Percentiles rank a stretch among this genome's conserved stretches.
These are phyloP conservation scores for Clupea harengus DNA, from an alignment of 2,113 vertebrate species.

Conservation along the genomic window DNA sequence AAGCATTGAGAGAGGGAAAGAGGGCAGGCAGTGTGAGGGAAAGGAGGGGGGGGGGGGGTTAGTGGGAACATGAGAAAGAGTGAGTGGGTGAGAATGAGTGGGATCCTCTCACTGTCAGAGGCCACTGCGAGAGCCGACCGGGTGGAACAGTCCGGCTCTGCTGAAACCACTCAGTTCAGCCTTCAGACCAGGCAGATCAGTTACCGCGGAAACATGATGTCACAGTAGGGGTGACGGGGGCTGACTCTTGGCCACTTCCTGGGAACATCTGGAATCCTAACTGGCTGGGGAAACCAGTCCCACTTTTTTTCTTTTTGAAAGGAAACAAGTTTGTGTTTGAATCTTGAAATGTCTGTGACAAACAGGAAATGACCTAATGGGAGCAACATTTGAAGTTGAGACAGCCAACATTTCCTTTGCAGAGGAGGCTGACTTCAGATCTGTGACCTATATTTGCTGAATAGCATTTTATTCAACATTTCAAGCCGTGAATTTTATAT, in stretches of 20 bases:
- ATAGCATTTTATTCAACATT: not conserved
- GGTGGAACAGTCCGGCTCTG: not conserved
- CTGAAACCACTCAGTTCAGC: not conserved
- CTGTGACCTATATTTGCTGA: constrained; percentile 7
- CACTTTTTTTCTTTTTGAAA: constrained; percentile 32
- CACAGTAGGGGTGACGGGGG: not conserved
- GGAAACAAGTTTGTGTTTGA: constrained; percentile 49
- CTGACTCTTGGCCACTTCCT: constrained; percentile 22
- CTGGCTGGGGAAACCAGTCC: not conserved
- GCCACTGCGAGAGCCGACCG: not conserved
- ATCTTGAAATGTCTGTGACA: constrained; percentile 11
- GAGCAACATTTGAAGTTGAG: constrained; percentile 44
- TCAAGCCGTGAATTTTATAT: not conserved
- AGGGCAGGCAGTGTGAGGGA: not conserved
- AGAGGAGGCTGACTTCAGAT: not conserved
- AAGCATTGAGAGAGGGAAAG: not conserved
- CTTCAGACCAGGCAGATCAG: not conserved
- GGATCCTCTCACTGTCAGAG: not conserved
- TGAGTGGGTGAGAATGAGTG: constrained; percentile 1
- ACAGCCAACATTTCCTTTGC: not conserved
- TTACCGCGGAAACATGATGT: not conserved
- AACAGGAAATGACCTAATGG: constrained; percentile 52
- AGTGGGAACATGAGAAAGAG: not conserved
- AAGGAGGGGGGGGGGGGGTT: not conserved
- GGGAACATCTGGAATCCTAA: constrained; percentile 49